phyloP scores from a whole-genome alignment of 2,888 invertebrate genomes.

The Nudaria mundana region DNA sequence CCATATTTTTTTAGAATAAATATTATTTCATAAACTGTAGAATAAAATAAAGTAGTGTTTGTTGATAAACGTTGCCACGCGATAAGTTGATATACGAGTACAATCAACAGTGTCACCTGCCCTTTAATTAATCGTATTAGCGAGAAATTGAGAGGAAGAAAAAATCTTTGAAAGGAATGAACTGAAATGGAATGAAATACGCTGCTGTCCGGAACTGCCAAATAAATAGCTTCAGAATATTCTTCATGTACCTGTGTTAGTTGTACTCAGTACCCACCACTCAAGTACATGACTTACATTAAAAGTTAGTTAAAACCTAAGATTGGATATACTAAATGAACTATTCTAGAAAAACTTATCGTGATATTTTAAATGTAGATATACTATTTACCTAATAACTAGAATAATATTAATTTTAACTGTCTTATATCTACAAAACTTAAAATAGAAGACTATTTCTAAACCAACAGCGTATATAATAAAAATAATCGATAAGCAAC shows the following conservation, averaged over 20 bases:
- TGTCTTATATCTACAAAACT: constrained; percentile 26
- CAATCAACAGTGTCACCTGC: constrained; percentile 58
- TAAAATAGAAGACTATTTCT: constrained; percentile 15
- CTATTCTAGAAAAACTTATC: constrained; percentile 13
- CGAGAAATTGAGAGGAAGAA: too few species aligned
- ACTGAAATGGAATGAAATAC: neutral
- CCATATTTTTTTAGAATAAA: constrained; percentile 29
- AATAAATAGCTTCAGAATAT: neutral
- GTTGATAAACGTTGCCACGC: constrained; percentile 28
- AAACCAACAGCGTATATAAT: constrained; percentile 17
- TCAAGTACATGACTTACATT: constrained; percentile 18
- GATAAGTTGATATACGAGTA: too few species aligned
- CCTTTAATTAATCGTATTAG: constrained; percentile 36
- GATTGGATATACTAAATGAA: constrained; percentile 21
- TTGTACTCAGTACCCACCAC: constrained; percentile 6
- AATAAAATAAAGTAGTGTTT: constrained; percentile 13
- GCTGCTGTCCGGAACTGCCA: constrained; percentile 11
- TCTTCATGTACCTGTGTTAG: constrained; percentile 5
- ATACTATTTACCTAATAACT: constrained; percentile 24
- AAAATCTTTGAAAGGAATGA: too few species aligned
- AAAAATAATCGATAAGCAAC: constrained; percentile 15
- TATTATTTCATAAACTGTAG: constrained; percentile 17
- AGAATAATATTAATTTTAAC: constrained; percentile 21
- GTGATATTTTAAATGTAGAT: constrained; percentile 18
- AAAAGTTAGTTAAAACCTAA: constrained; percentile 28